Percentiles rank a stretch among this genome's conserved stretches.
These are phyloP conservation scores for Dryadula phaetusa DNA, from an alignment of 2,888 invertebrate genomes.

Conservation along the genomic window DNA sequence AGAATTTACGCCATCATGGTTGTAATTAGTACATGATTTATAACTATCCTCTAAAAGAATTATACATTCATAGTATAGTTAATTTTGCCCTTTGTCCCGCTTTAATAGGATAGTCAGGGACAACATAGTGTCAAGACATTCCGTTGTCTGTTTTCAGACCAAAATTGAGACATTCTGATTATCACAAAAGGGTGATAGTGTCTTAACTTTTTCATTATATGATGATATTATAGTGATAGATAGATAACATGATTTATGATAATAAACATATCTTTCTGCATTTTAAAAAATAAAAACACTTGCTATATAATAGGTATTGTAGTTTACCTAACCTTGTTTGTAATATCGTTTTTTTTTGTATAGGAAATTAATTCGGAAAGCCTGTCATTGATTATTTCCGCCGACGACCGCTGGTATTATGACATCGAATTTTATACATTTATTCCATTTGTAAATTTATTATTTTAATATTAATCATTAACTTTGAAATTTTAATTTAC, in stretches of 20 bases:
- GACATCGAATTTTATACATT: slow-evolving; percentile 3
- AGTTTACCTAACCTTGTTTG: background rate
- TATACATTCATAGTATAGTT: too few species aligned
- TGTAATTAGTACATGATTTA: background rate
- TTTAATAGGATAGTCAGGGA: too few species aligned
- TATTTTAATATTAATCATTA: background rate
- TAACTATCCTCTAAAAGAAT: too few species aligned
- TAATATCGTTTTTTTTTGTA: slow-evolving; percentile 12
- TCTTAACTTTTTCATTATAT: too few species aligned
- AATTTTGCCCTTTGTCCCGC: too few species aligned
- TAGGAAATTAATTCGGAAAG: slow-evolving; percentile 44
- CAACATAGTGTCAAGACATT: too few species aligned
- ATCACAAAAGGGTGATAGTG: too few species aligned
- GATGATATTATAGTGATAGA: too few species aligned
- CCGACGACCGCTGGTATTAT: slow-evolving; percentile 21
- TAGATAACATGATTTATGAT: too few species aligned
- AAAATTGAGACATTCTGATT: too few species aligned
- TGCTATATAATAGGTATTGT: background rate
- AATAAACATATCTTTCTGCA: too few species aligned
- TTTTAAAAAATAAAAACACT: background rate
- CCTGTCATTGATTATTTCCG: slow-evolving; percentile 42
- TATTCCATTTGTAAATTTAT: background rate
- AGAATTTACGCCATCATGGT: background rate
- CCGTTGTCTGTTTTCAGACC: too few species aligned
- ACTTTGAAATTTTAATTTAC: background rate